Percentiles rank a stretch among this genome's conserved stretches.
phyloP scores from a whole-genome alignment of 2,888 invertebrate species.

The Pterostichus madidus region DNA sequence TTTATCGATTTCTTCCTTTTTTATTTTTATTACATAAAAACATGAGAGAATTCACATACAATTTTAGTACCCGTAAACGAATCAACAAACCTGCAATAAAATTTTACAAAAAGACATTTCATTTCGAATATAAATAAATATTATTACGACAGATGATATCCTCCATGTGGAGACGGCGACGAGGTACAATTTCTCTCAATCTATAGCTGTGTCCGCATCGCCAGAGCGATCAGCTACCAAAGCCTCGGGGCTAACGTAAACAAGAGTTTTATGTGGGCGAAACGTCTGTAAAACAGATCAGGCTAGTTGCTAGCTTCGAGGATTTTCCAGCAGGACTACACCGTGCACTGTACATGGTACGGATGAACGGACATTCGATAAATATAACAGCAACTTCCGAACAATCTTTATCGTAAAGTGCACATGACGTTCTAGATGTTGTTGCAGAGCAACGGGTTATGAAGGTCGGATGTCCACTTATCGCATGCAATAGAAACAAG shows the following conservation, averaged over 20 bases:
- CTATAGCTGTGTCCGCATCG: slow-evolving; percentile 30
- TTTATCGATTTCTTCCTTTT: no score
- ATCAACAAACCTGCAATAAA: slow-evolving; percentile 17
- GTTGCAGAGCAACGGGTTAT: not conserved
- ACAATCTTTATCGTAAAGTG: slow-evolving; percentile 63
- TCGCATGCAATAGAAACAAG: no score
- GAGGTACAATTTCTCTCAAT: slow-evolving; percentile 50
- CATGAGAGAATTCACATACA: not conserved
- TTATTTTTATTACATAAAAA: not conserved
- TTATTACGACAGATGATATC: slow-evolving; percentile 58
- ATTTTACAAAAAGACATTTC: slow-evolving; percentile 36
- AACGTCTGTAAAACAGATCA: slow-evolving; percentile 64
- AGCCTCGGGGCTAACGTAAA: slow-evolving; percentile 58
- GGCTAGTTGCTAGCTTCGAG: slow-evolving; percentile 58
- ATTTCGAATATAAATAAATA: slow-evolving; percentile 58
- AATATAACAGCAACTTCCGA: slow-evolving; percentile 60
- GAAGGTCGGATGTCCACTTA: not conserved
- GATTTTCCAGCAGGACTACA: slow-evolving; percentile 35
- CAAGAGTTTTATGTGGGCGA: slow-evolving; percentile 63
- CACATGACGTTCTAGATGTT: not conserved
- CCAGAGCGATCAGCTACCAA: slow-evolving; percentile 46
- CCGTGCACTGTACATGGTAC: not conserved
- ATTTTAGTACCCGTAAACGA: slow-evolving; percentile 2
- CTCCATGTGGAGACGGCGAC: not conserved
- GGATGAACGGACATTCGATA: slow-evolving; percentile 56